Base-by-base conservation (phyloP, 1,140 invertebrate species). In the Chironomus tepperi region DNA sequence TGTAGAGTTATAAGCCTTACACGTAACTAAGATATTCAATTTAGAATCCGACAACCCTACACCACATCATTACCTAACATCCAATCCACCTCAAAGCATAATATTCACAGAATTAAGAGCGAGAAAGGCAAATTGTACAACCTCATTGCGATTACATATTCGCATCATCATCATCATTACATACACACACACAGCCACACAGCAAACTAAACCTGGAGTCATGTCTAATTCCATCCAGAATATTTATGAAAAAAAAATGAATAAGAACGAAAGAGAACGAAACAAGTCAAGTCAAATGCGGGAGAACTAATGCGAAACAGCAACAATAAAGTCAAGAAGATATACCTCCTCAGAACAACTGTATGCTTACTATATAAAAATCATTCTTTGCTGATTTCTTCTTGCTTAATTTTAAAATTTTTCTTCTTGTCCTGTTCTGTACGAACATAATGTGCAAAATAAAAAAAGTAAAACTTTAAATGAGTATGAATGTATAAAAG, bases 281-380 rank as follows among this genome's bases (percentile, higher is more conserved):
- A 12, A 57, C 3, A 57, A 57, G 3, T n/a, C 47, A 57, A 57
- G 47, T 57, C n/a, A 57, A 57, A 57, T 57, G 47, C 47, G 47
- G 47, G 47, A 57, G 47, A 57, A 57, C 10, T 15, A 57, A 57
- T 9, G 47, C n/a, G 47, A 57, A 57, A 57, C 24, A 57, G 47
- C 10, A 57, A 57, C 47, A 57, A 57, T 57, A 57, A 57, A 57
- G 47, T 57, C 47, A 57, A 57, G 47, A 57, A 57, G 15, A 57
- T 57, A n/a, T 57, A 57, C 47, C 12, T 57, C 12, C 47, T n/a
- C 15, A 15, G 5, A n/a, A 57, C n/a, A 57, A n/a, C 12, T 47
- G 24, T 34, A 34, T 34, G 24, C 24, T 34, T 34, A 34, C 24
- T 2, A 34, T 34, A 2, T 34, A 34, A 34, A n/a, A 34, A 34